A percentile compares a stretch with the other conserved stretches of the same genome.
Evolutionary conservation across 2,113 vertebrate species (phyloP).

Genomic region (Mugil cephalus): DNA sequence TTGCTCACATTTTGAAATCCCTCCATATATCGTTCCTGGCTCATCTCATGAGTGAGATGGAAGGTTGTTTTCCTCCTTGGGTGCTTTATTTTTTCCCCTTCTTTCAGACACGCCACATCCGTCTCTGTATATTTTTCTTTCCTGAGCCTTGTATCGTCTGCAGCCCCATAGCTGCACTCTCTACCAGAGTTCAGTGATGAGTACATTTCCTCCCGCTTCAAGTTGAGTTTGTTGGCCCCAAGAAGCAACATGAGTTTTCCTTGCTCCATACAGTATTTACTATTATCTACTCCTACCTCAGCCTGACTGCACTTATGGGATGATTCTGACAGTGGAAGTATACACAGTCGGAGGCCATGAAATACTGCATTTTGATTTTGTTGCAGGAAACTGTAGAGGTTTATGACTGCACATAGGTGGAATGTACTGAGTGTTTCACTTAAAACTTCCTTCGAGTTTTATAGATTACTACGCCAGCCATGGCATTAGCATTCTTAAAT

Average conservation of each 20-base stretch:
- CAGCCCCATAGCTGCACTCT: conserved; percentile 25
- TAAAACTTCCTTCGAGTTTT: conserved; percentile 5
- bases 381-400: conserved; percentile 15
- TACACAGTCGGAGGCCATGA: conserved; percentile 35
- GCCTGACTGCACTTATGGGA: conserved; percentile 41
- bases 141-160: conserved; percentile 2
- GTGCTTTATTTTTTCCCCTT: conserved; percentile 12
- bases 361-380: conserved; percentile 34
- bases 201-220: conserved; percentile 52
- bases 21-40: not conserved
- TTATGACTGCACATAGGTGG: conserved; percentile 19
- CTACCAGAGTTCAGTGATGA: conserved; percentile 37
- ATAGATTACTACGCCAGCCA: not conserved
- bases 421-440: conserved; percentile 15
- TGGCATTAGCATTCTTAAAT: not conserved
- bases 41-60: conserved; percentile 13
- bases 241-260: conserved; percentile 53
- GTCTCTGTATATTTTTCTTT: conserved; percentile 16
- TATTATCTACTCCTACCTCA: conserved; percentile 41
- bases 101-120: conserved; percentile 17
- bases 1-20: not conserved
- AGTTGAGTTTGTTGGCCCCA: conserved; percentile 47
- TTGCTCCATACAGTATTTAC: conserved; percentile 49
- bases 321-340: conserved; percentile 33
- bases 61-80: conserved; percentile 37